Evolutionary conservation across 92 coral and sea anemone genomes (phyloP).

Genomic region (Heteractis magnifica): DNA sequence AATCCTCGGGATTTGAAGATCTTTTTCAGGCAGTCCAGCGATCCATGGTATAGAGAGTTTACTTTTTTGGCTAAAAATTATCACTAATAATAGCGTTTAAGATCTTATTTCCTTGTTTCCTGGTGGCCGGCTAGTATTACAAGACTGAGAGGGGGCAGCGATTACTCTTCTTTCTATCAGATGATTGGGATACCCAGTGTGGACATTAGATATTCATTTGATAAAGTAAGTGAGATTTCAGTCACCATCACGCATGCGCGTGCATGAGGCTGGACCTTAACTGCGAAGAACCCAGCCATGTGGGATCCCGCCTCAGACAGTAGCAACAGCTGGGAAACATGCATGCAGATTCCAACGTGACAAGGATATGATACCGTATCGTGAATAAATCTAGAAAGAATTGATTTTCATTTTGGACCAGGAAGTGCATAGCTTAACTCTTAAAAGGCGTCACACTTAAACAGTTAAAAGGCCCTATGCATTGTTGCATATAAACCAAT

Average conservation of each 20-base stretch:
- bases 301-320: background rate
- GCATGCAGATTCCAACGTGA: no score
- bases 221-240: constrained; percentile 51
- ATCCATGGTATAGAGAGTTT: background rate
- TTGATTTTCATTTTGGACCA: no score
- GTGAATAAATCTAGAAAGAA: no score
- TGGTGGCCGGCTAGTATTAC: background rate
- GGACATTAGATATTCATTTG: constrained; percentile 74
- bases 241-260: background rate
- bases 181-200: constrained; percentile 71
- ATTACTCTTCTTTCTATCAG: constrained; percentile 48
- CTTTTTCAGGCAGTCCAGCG: no score
- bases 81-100: background rate
- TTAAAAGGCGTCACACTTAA: no score
- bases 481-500: no score
- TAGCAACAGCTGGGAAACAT: no score
- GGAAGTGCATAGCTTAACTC: no score
- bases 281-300: background rate
- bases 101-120: background rate
- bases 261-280: no score
- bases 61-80: background rate
- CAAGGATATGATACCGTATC: no score
- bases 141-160: background rate
- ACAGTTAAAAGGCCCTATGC: no score
- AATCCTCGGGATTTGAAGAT: no score